Conservation (phyloP, 2,888 invertebrate species). For the Erebia palarica region DNA sequence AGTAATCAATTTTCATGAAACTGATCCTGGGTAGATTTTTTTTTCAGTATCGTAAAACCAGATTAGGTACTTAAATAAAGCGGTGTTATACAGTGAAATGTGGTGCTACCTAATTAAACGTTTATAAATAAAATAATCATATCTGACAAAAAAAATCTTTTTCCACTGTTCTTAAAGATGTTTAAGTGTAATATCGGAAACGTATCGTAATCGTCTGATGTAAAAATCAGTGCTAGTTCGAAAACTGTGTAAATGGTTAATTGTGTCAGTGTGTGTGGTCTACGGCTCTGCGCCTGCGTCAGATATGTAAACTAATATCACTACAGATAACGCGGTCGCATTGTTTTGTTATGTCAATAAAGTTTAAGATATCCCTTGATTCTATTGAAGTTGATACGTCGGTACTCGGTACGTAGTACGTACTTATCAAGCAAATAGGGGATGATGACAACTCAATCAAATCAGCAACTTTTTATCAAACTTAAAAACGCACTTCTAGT, state of each 20-base stretch:
- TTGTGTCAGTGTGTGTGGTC: constrained; percentile 28
- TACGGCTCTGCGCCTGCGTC: constrained; percentile 24
- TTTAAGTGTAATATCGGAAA: background rate
- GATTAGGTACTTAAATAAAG: no score
- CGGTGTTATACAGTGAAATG: no score
- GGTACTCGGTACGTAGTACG: background rate
- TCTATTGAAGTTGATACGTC: background rate
- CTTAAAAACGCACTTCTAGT: no score
- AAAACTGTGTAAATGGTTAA: constrained; percentile 25
- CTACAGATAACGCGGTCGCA: background rate
- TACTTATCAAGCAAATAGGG: no score
- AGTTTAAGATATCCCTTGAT: background rate
- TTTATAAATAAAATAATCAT: background rate
- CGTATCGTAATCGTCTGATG: constrained; percentile 12
- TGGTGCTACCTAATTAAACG: no score
- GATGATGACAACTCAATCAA: no score
- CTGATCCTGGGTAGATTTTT: no score
- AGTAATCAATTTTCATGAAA: no score
- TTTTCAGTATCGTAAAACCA: no score
- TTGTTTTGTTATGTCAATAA: constrained; percentile 9
- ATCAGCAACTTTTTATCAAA: no score
- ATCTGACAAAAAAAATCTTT: background rate
- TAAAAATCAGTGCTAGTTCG: background rate
- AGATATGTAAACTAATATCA: constrained; percentile 14
- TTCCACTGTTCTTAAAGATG: no score